Evolutionary conservation across 2,797 vertebrate genomes (phyloP), one percentile per base, ranked within the genome.

Genomic region (Rallus crepitans): DNA sequence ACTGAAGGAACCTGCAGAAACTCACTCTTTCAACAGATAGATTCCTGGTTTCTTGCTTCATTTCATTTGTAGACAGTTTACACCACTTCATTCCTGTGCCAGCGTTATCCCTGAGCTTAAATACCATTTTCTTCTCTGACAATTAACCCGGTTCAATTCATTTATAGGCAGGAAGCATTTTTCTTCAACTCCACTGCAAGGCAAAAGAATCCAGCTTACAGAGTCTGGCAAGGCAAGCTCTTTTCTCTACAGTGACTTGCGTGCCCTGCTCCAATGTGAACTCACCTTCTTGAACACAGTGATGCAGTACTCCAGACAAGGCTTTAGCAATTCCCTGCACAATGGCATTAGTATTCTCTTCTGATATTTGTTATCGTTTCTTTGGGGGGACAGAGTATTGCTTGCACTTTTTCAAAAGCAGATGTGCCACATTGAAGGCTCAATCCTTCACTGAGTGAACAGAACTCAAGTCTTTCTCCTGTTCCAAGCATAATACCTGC

Each of bases 131-230:
- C 40, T 83, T 83, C 63, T 69, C 65, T 48, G 27, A 28, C 27
- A 28, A 88, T 88, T 69, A 93, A 45, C 6, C 18, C 24, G 61
- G 63, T 71, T 91, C 42, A 57, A 76, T 88, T 90, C 12, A 82
- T 83, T 87, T 93, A 83, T 6, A 84, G 12, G 42, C 70, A 96
- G 63, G 55, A 90, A 87, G 28, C 9, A 66, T 55, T 94, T 37
- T 93, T 87, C 64, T 89, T 91, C 79, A 88, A 66, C 64, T 77
- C 89, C 48, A 33, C 79, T 42, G 27, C 64, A 85, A 80, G 37
- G 42, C 35, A 63, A 65, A 78, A 71, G 48, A 82, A 77, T 19
- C 12, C 25, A 65, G 25, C 33, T 81, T 53, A 69, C 10, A 83
- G 72, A 24, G 21, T 55, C 61, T 50, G 11, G 0, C 12, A 59